phyloP scores from a whole-genome alignment of 2,113 vertebrate genomes.

The Girardinichthys multiradiatus region DNA sequence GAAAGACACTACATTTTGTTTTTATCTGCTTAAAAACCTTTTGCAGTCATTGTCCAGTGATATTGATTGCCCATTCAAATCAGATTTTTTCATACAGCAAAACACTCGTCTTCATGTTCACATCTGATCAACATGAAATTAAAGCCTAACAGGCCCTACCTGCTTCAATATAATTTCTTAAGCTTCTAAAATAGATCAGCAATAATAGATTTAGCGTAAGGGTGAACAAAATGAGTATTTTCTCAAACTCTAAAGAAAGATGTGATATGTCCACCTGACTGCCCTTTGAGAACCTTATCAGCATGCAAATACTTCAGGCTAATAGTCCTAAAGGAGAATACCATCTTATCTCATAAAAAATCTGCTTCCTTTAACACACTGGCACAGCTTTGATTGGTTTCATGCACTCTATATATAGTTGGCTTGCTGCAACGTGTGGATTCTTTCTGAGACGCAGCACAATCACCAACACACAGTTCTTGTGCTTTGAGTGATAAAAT shows the following conservation, averaged over 20 bases:
- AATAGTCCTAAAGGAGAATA: constrained; percentile 7
- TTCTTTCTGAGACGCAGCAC: constrained; percentile 7
- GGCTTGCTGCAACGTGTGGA: constrained; percentile 3
- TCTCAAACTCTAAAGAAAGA: constrained; percentile 18
- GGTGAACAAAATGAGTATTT: constrained; percentile 2
- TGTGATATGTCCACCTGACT: constrained; percentile 9
- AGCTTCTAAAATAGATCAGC: neutral
- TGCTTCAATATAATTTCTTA: neutral
- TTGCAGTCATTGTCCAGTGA: neutral
- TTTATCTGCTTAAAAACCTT: neutral
- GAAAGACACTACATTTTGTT: neutral
- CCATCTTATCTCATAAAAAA: constrained; percentile 2
- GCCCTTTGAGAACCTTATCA: constrained; percentile 4
- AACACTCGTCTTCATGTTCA: neutral
- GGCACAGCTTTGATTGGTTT: neutral
- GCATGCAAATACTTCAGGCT: constrained; percentile 26
- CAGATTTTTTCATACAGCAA: neutral
- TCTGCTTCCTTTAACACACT: neutral
- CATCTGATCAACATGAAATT: neutral
- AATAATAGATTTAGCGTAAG: neutral
- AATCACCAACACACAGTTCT: neutral
- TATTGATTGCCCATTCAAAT: too few relatives aligned
- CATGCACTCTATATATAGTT: neutral
- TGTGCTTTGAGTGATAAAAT: constrained; percentile 1
- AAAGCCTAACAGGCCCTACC: neutral